Conservation (phyloP, 2,888 invertebrate species). For the Eilema caniola region DNA sequence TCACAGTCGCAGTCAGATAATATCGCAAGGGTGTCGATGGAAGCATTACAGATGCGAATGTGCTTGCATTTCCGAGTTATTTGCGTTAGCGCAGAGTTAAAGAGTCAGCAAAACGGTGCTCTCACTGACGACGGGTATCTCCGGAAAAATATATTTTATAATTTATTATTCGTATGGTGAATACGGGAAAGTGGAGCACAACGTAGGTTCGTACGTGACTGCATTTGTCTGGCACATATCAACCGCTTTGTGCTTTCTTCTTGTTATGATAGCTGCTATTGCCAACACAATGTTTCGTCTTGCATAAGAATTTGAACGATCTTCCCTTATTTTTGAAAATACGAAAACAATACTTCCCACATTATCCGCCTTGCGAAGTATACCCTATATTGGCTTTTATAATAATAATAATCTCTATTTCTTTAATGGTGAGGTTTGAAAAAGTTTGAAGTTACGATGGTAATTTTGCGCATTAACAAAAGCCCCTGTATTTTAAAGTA, state of each 20-base stretch:
- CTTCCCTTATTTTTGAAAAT: constrained; percentile 48
- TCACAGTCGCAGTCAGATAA: constrained; percentile 29
- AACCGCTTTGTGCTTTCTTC: constrained; percentile 68
- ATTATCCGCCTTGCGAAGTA: not conserved
- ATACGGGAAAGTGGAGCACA: constrained; percentile 80
- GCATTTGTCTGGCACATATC: constrained; percentile 66
- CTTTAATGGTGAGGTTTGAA: too few species aligned
- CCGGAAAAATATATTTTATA: constrained; percentile 71
- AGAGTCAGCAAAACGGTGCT: constrained; percentile 58
- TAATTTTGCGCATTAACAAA: too few species aligned
- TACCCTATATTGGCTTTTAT: not conserved
- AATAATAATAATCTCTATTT: too few species aligned
- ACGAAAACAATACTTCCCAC: constrained; percentile 12
- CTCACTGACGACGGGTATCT: constrained; percentile 52
- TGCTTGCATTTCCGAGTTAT: constrained; percentile 53
- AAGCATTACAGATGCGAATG: constrained; percentile 33
- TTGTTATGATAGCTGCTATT: constrained; percentile 64
- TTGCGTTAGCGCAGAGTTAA: constrained; percentile 41
- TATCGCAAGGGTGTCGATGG: constrained; percentile 40
- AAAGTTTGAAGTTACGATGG: too few species aligned
- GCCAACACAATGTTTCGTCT: constrained; percentile 57
- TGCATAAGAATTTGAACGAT: constrained; percentile 53
- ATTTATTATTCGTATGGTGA: constrained; percentile 81
- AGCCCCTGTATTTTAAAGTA: too few species aligned
- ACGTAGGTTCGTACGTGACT: constrained; percentile 78